Conservation (phyloP, 2,113 vertebrate species). For the Colius striatus region DNA sequence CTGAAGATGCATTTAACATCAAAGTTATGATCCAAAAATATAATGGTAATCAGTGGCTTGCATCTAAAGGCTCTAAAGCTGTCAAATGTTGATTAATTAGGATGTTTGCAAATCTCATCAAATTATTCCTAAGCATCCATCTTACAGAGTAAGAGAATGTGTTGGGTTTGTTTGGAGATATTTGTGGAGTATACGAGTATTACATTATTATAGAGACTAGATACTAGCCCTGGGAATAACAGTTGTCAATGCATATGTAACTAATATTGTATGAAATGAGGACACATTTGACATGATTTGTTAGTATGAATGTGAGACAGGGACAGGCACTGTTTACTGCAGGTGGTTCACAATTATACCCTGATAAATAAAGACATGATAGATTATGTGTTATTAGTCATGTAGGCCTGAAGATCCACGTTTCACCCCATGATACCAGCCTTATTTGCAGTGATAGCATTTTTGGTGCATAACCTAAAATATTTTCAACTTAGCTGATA, state of each 20-base stretch:
- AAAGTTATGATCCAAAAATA: not conserved
- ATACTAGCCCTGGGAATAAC: not conserved
- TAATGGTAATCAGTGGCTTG: not conserved
- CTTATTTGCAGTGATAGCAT: not conserved
- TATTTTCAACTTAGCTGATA: not conserved
- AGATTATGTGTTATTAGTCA: not conserved
- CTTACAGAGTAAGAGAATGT: accelerated
- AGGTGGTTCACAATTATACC: not conserved
- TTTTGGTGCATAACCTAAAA: not conserved
- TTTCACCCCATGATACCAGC: not conserved
- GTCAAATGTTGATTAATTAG: not conserved
- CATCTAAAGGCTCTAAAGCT: not conserved
- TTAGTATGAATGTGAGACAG: not conserved
- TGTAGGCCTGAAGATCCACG: not conserved
- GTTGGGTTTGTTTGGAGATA: no score
- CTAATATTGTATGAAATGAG: not conserved
- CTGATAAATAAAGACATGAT: not conserved
- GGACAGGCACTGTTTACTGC: not conserved
- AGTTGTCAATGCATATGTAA: not conserved
- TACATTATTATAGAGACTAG: not conserved
- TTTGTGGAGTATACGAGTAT: no score
- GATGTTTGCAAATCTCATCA: not conserved
- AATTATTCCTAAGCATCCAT: not conserved
- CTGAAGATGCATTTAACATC: not conserved
- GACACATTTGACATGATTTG: not conserved